These are phyloP conservation scores for Ahaetulla prasina DNA, from an alignment of 2,113 vertebrate species.

Conservation along the genomic window DNA sequence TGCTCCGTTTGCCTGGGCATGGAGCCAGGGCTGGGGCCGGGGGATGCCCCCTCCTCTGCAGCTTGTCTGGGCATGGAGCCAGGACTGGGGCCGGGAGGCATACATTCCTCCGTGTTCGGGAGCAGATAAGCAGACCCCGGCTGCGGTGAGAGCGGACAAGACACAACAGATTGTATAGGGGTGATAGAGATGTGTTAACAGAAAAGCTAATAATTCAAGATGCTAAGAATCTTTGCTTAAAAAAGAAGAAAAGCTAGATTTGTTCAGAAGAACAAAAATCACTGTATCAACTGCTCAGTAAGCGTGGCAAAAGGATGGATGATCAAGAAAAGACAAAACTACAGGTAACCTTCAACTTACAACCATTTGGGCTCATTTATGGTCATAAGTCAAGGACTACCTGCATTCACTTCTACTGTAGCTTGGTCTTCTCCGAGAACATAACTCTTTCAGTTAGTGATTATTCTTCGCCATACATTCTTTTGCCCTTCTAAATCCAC, in stretches of 20 bases:
- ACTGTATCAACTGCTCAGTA: background rate
- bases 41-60: too few relatives aligned
- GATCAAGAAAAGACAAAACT: background rate
- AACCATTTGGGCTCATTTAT: background rate
- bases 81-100: too few relatives aligned
- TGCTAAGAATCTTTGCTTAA: background rate
- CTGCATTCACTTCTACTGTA: background rate
- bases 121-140: too few relatives aligned
- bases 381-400: background rate
- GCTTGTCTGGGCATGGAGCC: too few relatives aligned
- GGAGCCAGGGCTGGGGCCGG: too few relatives aligned
- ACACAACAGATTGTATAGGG: too few relatives aligned
- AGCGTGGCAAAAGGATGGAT: background rate
- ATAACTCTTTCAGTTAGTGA: background rate
- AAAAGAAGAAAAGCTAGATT: background rate
- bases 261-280: background rate
- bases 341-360: background rate
- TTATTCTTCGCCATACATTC: background rate
- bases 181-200: background rate
- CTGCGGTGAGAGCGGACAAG: too few relatives aligned
- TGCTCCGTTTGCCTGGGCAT: too few relatives aligned
- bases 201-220: background rate
- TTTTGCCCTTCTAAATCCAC: background rate
- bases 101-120: too few relatives aligned
- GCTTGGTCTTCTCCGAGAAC: background rate